Evolutionary conservation across 92 coral and sea anemone species (phyloP).

Genomic region (Porites rus): DNA sequence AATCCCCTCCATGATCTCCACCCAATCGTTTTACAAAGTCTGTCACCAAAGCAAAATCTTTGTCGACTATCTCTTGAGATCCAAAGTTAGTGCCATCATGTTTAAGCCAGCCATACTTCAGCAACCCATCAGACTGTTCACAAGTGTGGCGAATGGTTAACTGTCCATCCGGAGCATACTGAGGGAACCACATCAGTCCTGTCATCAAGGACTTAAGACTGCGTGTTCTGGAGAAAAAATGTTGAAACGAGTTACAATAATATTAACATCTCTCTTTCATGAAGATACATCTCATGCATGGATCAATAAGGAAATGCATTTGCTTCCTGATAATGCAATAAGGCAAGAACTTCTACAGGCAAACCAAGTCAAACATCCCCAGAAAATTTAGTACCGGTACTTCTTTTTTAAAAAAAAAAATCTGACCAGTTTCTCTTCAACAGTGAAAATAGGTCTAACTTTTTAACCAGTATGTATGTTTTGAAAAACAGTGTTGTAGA

Average conservation of each 20-base stretch:
- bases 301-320: no score
- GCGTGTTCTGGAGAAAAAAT: constrained; percentile 67
- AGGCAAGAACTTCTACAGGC: no score
- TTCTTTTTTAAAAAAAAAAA: no score
- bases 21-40: constrained; percentile 89
- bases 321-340: no score
- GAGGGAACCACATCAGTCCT: constrained; percentile 98
- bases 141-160: constrained; percentile 92
- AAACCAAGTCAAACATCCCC: no score
- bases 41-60: constrained; percentile 83
- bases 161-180: constrained; percentile 84
- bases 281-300: no score
- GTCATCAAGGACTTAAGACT: constrained; percentile 91
- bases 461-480: no score
- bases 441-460: no score
- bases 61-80: constrained; percentile 87
- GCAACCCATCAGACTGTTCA: constrained; percentile 91
- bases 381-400: no score
- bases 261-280: no score
- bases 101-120: constrained; percentile 95
- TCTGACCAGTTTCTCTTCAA: no score
- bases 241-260: neutral
- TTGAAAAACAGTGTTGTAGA: no score
- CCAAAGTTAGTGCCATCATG: constrained; percentile 98
- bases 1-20: constrained; percentile 97